Evolutionary conservation across 2,113 vertebrate genomes (phyloP).

Genomic region (Dissostichus mawsoni): DNA sequence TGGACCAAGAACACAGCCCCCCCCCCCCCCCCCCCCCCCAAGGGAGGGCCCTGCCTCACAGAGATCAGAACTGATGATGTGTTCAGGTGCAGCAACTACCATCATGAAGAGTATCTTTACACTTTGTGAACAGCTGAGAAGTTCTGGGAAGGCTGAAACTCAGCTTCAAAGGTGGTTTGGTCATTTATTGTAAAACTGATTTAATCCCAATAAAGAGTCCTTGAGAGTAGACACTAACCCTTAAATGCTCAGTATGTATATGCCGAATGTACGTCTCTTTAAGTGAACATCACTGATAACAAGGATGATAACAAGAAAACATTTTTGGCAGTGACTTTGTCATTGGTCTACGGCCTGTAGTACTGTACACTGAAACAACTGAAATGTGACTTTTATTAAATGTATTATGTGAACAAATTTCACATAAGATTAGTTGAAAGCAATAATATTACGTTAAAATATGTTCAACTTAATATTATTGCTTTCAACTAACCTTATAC

Average conservation of each 20-base stretch:
- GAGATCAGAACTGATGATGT: constrained; percentile 9
- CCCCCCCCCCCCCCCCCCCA: neutral
- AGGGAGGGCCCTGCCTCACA: neutral
- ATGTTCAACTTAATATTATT: too few relatives aligned
- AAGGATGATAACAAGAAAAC: neutral
- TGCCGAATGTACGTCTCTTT: too few relatives aligned
- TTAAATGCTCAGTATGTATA: too few relatives aligned
- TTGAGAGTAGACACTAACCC: neutral
- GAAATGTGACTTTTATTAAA: too few relatives aligned
- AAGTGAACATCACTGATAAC: neutral
- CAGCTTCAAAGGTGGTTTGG: neutral
- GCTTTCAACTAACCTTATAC: too few relatives aligned
- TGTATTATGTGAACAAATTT: too few relatives aligned
- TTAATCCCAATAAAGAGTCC: neutral
- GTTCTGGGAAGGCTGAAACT: neutral
- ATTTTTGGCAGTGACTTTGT: too few relatives aligned
- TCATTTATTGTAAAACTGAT: neutral
- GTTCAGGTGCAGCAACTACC: neutral
- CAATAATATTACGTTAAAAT: too few relatives aligned
- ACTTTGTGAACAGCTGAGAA: neutral
- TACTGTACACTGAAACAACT: too few relatives aligned
- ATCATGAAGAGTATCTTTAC: neutral
- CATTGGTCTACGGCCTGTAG: too few relatives aligned
- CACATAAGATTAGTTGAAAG: too few relatives aligned
- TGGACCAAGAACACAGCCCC: constrained; percentile 1